Percentiles rank a stretch among this genome's conserved stretches.
phyloP scores from a whole-genome alignment of 1,140 invertebrate genomes.

The Drosophila nasuta region DNA sequence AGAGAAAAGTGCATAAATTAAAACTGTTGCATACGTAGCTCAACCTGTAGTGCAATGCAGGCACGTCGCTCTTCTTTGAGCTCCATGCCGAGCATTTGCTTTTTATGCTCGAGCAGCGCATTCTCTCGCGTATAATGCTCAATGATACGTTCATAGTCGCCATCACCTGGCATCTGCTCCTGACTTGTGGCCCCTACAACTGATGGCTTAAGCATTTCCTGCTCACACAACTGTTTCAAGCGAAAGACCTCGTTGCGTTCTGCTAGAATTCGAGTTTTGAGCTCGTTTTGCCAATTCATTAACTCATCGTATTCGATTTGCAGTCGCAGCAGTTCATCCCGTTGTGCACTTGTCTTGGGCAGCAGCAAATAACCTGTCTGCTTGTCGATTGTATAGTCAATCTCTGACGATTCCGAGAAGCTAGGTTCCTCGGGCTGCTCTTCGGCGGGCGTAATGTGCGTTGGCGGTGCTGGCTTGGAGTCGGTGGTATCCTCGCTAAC shows the following conservation, averaged over 20 bases:
- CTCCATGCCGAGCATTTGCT: conserved; percentile 87
- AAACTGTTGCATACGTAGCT: conserved; percentile 82
- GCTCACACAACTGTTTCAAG: conserved; percentile 85
- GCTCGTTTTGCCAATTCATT: conserved; percentile 87
- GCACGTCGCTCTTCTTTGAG: conserved; percentile 89
- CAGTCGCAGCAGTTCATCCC: conserved; percentile 87
- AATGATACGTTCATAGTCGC: conserved; percentile 85
- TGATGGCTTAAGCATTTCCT: conserved; percentile 71
- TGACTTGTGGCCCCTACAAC: conserved; percentile 55
- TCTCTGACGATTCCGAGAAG: conserved; percentile 1
- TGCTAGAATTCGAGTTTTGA: conserved; percentile 88
- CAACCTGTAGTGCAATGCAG: conserved; percentile 88
- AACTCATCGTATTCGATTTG: conserved; percentile 89
- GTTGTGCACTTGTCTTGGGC: conserved; percentile 84
- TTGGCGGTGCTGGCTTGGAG: conserved; percentile 24
- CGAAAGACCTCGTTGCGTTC: conserved; percentile 89
- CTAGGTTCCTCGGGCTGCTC: conserved; percentile 41
- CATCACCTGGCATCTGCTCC: conserved; percentile 81
- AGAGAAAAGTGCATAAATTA: conserved; percentile 52
- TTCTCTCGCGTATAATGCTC: conserved; percentile 87
- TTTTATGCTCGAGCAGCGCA: conserved; percentile 88
- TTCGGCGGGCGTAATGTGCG: background rate
- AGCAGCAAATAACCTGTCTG: conserved; percentile 68
- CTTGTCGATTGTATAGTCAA: conserved; percentile 57
- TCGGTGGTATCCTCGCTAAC: conserved; percentile 60